These are phyloP conservation scores for Rousettus madagascariensis DNA, from an alignment of 2,797 vertebrate species.

Conservation along the genomic window DNA sequence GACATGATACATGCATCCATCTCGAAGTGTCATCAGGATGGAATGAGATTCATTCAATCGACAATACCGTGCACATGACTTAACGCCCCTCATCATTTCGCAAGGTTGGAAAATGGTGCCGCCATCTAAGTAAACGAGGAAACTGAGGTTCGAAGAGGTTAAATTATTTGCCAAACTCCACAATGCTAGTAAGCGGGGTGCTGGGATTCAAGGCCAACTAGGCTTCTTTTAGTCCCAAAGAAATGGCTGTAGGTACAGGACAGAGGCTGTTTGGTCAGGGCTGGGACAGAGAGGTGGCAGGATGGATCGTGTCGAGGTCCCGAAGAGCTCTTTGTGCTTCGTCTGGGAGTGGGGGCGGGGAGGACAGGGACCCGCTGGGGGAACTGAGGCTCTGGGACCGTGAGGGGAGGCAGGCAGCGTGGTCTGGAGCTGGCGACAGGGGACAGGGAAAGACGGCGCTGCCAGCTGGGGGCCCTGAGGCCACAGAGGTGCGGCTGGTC, in stretches of 20 bases:
- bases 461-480: background rate
- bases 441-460: background rate
- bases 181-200: background rate
- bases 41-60: background rate
- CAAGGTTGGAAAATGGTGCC: background rate
- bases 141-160: background rate
- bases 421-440: background rate
- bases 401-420: background rate
- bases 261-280: background rate
- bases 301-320: background rate
- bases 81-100: background rate
- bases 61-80: background rate
- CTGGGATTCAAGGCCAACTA: background rate
- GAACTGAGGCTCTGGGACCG: background rate
- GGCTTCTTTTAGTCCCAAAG: background rate
- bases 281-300: background rate
- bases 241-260: background rate
- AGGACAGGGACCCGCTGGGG: background rate
- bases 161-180: background rate
- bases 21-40: background rate
- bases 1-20: background rate
- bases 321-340: background rate
- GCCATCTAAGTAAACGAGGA: background rate
- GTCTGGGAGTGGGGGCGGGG: background rate
- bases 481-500: background rate